phyloP scores from a whole-genome alignment of 1,140 invertebrate species.

The Carposina sasakii region DNA sequence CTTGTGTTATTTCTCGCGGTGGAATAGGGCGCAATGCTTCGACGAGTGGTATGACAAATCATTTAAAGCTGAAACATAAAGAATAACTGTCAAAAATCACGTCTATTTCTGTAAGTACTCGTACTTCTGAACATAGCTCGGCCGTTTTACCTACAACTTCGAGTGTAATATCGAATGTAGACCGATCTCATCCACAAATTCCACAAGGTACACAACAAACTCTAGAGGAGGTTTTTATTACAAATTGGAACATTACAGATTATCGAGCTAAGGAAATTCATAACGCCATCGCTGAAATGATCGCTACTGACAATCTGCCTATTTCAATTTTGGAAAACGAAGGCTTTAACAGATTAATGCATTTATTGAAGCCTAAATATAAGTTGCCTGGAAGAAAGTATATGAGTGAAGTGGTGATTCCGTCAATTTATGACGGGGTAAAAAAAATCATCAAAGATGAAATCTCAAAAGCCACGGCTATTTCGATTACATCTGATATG shows the following conservation, averaged over 20 bases:
- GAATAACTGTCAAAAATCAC: slow-evolving; percentile 1
- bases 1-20: slow-evolving; percentile 3
- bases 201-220: too few species aligned
- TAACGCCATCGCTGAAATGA: slow-evolving; percentile 8
- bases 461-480: background rate
- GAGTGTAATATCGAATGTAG: too few species aligned
- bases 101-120: too few species aligned
- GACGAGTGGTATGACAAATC: slow-evolving; percentile 1
- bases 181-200: too few species aligned
- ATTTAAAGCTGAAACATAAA: slow-evolving; percentile 8
- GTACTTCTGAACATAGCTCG: too few species aligned
- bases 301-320: slow-evolving; percentile 29
- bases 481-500: slow-evolving; percentile 14
- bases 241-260: background rate
- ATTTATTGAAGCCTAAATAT: slow-evolving; percentile 25
- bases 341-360: slow-evolving; percentile 26
- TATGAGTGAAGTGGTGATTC: slow-evolving; percentile 6
- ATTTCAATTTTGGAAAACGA: slow-evolving; percentile 29
- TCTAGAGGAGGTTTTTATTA: background rate
- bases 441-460: background rate
- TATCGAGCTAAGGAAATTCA: slow-evolving; percentile 7
- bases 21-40: slow-evolving; percentile 1
- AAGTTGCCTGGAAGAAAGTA: slow-evolving; percentile 6
- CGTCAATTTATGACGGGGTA: background rate
- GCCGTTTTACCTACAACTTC: too few species aligned